Percentiles rank a stretch among this genome's conserved stretches.
phyloP scores from a whole-genome alignment of 2,113 vertebrate genomes.

The Thalassoma bifasciatum region DNA sequence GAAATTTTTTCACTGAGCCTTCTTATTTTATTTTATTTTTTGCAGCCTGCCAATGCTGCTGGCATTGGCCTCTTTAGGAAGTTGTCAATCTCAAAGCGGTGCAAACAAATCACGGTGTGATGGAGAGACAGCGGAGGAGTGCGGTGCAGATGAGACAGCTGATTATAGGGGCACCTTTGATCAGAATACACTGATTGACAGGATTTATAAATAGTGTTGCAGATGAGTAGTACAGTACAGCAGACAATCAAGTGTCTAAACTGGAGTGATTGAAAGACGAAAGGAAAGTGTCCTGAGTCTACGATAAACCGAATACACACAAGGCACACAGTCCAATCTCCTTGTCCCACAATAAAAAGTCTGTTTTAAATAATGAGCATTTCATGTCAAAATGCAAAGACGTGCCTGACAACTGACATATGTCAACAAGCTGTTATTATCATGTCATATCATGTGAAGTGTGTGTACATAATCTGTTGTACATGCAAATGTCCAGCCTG shows the following conservation, averaged over 20 bases:
- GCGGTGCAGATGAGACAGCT: conserved; percentile 48
- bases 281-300: background rate
- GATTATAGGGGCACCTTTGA: conserved; percentile 56
- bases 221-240: conserved; percentile 4
- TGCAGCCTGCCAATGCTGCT: conserved; percentile 34
- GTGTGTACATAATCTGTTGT: too few relatives aligned
- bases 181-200: conserved; percentile 49
- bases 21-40: conserved; percentile 1
- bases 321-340: background rate
- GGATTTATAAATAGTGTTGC: conserved; percentile 47
- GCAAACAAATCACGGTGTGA: conserved; percentile 47
- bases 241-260: background rate
- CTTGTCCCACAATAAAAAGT: too few relatives aligned
- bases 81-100: conserved; percentile 50
- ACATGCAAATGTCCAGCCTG: too few relatives aligned
- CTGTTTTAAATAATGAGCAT: too few relatives aligned
- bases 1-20: conserved; percentile 21
- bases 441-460: too few relatives aligned
- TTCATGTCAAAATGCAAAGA: too few relatives aligned
- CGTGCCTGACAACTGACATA: background rate
- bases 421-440: too few relatives aligned
- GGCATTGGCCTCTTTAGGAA: conserved; percentile 43
- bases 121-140: conserved; percentile 43
- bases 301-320: background rate
- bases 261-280: background rate